Conservation (phyloP, 2,888 invertebrate genomes). For the Aporophyla lueneburgensis region DNA sequence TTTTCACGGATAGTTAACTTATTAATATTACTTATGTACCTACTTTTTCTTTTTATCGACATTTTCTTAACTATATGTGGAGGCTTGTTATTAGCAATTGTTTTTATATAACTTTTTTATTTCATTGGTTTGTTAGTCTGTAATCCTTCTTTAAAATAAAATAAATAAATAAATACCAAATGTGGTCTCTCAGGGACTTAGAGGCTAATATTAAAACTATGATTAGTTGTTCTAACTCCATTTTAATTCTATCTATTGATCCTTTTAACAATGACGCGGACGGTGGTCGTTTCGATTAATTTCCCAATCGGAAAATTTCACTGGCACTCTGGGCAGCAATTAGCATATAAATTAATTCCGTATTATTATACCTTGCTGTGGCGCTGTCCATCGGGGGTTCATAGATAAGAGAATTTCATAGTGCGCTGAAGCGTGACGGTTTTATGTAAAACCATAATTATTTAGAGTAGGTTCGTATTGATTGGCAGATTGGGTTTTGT, state of each 20-base stretch:
- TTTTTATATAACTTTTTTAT: too few relatives aligned
- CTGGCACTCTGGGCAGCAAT: constrained; percentile 61
- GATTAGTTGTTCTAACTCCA: constrained; percentile 25
- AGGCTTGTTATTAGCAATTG: too few relatives aligned
- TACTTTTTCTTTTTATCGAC: too few relatives aligned
- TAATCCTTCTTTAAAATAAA: too few relatives aligned
- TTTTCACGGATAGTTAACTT: too few relatives aligned
- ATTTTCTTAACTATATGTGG: too few relatives aligned
- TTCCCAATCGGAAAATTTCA: constrained; percentile 64
- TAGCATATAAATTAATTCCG: constrained; percentile 74
- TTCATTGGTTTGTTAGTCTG: too few relatives aligned
- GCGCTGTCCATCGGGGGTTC: constrained; percentile 50
- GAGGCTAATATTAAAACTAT: constrained; percentile 14
- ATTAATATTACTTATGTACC: too few relatives aligned
- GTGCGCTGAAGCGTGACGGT: constrained; percentile 37
- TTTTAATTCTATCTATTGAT: constrained; percentile 42
- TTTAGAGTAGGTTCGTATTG: constrained; percentile 29
- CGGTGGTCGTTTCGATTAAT: constrained; percentile 53
- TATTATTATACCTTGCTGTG: constrained; percentile 60
- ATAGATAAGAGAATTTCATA: constrained; percentile 63
- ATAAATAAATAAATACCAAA: too few relatives aligned
- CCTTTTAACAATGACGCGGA: constrained; percentile 28
- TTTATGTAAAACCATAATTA: constrained; percentile 45
- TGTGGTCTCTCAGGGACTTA: too few relatives aligned
- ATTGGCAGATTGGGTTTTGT: constrained; percentile 18